phyloP scores from a whole-genome alignment of 1,140 invertebrate species.

The Drosophila malerkotliana region DNA sequence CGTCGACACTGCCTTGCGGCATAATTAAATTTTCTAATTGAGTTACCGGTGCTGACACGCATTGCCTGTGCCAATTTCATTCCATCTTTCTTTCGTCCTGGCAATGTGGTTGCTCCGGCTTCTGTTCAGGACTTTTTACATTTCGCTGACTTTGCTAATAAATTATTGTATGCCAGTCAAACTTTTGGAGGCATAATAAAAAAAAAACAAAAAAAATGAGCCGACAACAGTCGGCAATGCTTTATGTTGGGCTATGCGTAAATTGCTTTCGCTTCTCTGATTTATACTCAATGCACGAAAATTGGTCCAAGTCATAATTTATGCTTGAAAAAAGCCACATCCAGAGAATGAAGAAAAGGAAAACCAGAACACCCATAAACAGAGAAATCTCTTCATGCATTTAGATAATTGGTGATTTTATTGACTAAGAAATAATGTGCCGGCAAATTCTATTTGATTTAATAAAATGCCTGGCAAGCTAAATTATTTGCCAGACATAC shows the following conservation, averaged over 20 bases:
- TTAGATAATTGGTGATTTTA: slow-evolving; percentile 65
- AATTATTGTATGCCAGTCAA: slow-evolving; percentile 66
- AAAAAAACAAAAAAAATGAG: slow-evolving; percentile 1
- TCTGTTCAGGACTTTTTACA: slow-evolving; percentile 24
- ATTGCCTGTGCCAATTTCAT: slow-evolving; percentile 58
- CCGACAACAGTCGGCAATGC: slow-evolving; percentile 25
- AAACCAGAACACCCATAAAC: slow-evolving; percentile 19
- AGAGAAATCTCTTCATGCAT: slow-evolving; percentile 25
- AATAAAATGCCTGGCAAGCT: slow-evolving; percentile 1
- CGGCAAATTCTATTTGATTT: slow-evolving; percentile 4
- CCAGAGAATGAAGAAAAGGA: slow-evolving; percentile 1
- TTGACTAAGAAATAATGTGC: slow-evolving; percentile 24
- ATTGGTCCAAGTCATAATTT: slow-evolving; percentile 61
- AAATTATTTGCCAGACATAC: background rate
- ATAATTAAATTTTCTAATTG: slow-evolving; percentile 78
- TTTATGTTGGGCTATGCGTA: slow-evolving; percentile 64
- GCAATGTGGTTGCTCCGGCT: slow-evolving; percentile 54
- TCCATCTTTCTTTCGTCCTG: slow-evolving; percentile 11
- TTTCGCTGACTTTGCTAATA: slow-evolving; percentile 56
- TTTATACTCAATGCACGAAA: slow-evolving; percentile 54
- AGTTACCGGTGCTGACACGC: slow-evolving; percentile 34
- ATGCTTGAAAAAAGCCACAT: slow-evolving; percentile 43
- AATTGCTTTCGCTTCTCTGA: slow-evolving; percentile 64
- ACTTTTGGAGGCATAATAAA: slow-evolving; percentile 53
- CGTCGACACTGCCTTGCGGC: slow-evolving; percentile 14